Percentiles rank a stretch among this genome's conserved stretches.
Conservation (phyloP, 2,888 invertebrate genomes). For the Trissonchulus latispiculum region DNA sequence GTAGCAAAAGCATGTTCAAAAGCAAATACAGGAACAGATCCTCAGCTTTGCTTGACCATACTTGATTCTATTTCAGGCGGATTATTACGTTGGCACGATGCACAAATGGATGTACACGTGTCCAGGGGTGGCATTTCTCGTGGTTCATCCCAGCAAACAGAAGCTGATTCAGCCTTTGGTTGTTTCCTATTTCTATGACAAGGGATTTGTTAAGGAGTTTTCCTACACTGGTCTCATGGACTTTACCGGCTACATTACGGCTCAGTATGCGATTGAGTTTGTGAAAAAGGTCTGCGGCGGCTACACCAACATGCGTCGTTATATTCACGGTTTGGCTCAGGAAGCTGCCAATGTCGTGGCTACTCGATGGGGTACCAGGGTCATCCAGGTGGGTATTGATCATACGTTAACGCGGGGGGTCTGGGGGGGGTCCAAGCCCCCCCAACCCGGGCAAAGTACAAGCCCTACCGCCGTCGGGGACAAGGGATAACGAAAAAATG, state of each 20-base stretch:
- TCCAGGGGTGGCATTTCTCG: constrained; percentile 9
- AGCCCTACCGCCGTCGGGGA: too few species aligned
- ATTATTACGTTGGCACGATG: background rate
- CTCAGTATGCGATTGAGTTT: background rate
- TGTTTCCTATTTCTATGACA: background rate
- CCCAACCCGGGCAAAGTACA: too few species aligned
- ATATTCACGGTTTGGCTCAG: background rate
- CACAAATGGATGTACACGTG: constrained; percentile 11
- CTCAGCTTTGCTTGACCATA: too few species aligned
- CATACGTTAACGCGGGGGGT: too few species aligned
- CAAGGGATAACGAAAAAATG: too few species aligned
- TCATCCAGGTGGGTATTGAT: background rate
- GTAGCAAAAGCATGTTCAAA: too few species aligned
- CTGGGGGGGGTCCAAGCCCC: too few species aligned
- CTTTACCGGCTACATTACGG: background rate
- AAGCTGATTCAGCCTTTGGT: background rate
- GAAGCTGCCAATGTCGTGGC: background rate
- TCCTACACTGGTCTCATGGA: background rate
- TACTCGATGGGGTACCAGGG: background rate
- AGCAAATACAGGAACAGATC: too few species aligned
- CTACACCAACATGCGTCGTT: background rate
- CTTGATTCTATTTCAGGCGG: too few species aligned
- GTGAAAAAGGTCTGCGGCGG: background rate
- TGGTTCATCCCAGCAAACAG: background rate
- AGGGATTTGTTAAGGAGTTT: background rate